phyloP scores from a whole-genome alignment of 2,797 vertebrate species.

The Arctocebus calabarensis region DNA sequence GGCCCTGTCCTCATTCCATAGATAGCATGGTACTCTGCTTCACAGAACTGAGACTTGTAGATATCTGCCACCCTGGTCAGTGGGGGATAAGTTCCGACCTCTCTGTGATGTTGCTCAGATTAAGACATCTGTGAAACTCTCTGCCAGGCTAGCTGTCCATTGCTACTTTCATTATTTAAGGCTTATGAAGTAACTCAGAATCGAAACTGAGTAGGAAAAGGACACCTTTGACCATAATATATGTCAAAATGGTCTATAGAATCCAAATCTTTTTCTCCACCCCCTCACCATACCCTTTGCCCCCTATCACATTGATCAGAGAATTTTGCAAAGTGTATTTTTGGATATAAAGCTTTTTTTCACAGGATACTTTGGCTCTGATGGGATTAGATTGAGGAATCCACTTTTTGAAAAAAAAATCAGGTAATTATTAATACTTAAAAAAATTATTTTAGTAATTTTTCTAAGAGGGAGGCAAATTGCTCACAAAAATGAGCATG shows the following conservation, averaged over 20 bases:
- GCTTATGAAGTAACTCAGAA: constrained; percentile 66
- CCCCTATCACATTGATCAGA: background rate
- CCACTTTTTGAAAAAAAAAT: constrained; percentile 29
- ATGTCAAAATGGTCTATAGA: constrained; percentile 8
- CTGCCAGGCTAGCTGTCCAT: background rate
- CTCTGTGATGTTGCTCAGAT: background rate
- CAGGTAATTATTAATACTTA: constrained; percentile 50
- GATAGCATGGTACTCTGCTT: background rate
- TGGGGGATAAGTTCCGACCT: background rate
- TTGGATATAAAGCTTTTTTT: constrained; percentile 72
- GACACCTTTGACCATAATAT: background rate
- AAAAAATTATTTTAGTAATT: constrained; percentile 42
- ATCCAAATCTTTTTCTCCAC: background rate
- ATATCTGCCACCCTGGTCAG: background rate
- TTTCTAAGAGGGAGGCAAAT: background rate
- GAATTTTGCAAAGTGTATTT: constrained; percentile 66
- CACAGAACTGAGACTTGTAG: background rate
- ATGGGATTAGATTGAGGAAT: constrained; percentile 61
- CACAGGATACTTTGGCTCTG: constrained; percentile 69
- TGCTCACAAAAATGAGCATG: constrained; percentile 25
- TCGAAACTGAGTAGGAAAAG: constrained; percentile 35
- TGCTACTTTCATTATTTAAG: constrained; percentile 65
- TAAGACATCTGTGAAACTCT: background rate
- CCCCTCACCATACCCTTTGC: background rate
- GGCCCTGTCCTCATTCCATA: background rate